Percentiles rank a stretch among this genome's conserved stretches.
Evolutionary conservation across 1,140 invertebrate species (phyloP).

Genomic region (Drosophila neocordata): DNA sequence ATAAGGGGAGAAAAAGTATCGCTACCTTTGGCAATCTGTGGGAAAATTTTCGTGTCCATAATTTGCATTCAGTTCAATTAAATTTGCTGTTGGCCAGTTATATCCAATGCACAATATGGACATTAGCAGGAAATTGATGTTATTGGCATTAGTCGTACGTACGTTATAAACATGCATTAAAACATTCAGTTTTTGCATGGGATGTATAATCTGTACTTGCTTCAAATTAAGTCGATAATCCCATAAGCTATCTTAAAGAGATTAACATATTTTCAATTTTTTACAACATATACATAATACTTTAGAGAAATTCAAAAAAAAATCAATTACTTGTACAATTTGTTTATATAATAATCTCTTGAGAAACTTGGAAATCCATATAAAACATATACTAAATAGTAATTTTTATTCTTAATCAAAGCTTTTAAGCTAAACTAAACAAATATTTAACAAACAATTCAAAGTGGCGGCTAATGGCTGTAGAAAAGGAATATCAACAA

Average conservation of each 20-base stretch:
- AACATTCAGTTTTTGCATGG: not conserved
- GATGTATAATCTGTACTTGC: not conserved
- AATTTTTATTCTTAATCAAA: too few species aligned
- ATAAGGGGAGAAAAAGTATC: constrained; percentile 45
- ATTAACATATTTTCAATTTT: too few species aligned
- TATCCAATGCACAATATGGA: constrained; percentile 48
- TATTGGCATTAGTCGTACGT: constrained; percentile 23
- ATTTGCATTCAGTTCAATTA: constrained; percentile 74
- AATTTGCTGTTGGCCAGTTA: constrained; percentile 37
- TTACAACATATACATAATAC: too few species aligned
- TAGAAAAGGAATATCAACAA: not conserved
- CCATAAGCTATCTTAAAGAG: too few species aligned
- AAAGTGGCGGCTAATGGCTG: not conserved
- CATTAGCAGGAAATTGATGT: constrained; percentile 56
- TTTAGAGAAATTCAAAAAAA: too few species aligned
- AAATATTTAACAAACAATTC: too few species aligned
- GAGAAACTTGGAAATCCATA: too few species aligned
- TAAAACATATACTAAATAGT: too few species aligned
- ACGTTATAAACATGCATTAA: not conserved
- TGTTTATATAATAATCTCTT: too few species aligned
- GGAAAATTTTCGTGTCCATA: constrained; percentile 72
- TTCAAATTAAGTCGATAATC: too few species aligned
- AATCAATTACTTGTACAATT: too few species aligned
- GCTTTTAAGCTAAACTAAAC: too few species aligned
- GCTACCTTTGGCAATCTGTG: constrained; percentile 70